These are phyloP conservation scores for Chaenocephalus aceratus DNA, from an alignment of 2,113 vertebrate genomes.

Conservation along the genomic window DNA sequence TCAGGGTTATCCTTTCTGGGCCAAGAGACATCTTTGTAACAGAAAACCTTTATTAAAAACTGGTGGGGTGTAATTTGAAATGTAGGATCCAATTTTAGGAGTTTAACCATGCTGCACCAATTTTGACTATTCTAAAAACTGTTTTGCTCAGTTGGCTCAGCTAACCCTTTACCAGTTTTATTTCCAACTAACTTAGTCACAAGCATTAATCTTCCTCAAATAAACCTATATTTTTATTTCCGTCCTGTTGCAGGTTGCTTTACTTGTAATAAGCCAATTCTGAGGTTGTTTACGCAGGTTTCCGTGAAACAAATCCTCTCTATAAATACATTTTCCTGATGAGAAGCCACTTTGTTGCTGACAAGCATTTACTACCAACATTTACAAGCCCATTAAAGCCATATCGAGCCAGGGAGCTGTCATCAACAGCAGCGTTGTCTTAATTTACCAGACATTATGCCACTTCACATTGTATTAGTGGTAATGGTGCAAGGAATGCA, in stretches of 20 bases:
- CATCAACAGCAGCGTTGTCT: conserved; percentile 36
- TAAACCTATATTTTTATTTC: not conserved
- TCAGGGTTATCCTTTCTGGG: not conserved
- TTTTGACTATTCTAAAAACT: not conserved
- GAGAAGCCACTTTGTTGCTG: conserved; percentile 27
- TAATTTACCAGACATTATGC: conserved; percentile 53
- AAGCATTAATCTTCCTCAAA: not conserved
- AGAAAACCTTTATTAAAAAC: no score
- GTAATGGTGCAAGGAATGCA: conserved; percentile 38
- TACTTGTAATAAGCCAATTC: not conserved
- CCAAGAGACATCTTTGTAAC: not conserved
- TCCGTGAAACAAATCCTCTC: conserved; percentile 5
- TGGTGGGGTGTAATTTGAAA: not conserved
- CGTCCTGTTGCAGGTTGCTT: not conserved
- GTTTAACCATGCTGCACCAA: not conserved
- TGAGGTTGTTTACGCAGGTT: not conserved
- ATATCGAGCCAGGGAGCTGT: conserved; percentile 30
- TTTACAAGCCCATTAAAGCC: conserved; percentile 61
- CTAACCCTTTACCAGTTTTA: not conserved
- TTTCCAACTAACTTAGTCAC: not conserved
- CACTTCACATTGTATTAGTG: conserved; percentile 43
- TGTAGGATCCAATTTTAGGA: not conserved
- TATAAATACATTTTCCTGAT: conserved; percentile 2
- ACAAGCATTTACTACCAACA: conserved; percentile 59
- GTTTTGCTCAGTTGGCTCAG: not conserved